Conservation (phyloP, 1,140 invertebrate species). For the Euglossa dilemma region DNA sequence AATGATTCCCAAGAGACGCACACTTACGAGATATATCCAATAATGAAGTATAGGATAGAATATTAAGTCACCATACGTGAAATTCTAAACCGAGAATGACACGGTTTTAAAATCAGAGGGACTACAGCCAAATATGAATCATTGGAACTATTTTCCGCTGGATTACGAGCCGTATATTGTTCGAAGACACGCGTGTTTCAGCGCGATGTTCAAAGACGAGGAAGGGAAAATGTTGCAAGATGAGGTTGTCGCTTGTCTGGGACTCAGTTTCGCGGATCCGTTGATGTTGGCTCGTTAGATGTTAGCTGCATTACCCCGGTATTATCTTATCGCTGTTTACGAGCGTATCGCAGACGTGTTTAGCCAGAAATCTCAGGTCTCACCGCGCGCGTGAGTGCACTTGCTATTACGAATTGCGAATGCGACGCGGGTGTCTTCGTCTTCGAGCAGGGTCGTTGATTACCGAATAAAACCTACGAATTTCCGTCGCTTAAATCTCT, state of each 20-base stretch:
- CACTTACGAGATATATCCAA: too few relatives aligned
- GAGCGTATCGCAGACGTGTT: slow-evolving; percentile 21
- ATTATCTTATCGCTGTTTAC: slow-evolving; percentile 64
- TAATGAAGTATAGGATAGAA: too few relatives aligned
- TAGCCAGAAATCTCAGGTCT: slow-evolving; percentile 2
- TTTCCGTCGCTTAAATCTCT: neutral
- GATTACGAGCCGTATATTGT: neutral
- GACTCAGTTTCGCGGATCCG: slow-evolving; percentile 10
- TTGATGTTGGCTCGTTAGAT: slow-evolving; percentile 59
- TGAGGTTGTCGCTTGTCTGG: neutral
- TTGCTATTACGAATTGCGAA: neutral
- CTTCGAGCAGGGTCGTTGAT: too few relatives aligned
- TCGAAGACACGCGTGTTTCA: neutral
- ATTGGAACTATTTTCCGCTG: neutral
- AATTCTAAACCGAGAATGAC: too few relatives aligned
- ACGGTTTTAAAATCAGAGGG: neutral
- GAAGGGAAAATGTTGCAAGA: neutral
- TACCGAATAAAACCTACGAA: too few relatives aligned
- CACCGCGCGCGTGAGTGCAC: neutral
- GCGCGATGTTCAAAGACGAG: neutral
- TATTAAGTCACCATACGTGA: too few relatives aligned
- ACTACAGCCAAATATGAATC: neutral
- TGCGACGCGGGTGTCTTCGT: neutral
- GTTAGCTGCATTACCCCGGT: slow-evolving; percentile 44
- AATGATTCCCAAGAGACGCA: too few relatives aligned